Conservation (phyloP, 2,888 invertebrate genomes). For the Nomada goodeniana region DNA sequence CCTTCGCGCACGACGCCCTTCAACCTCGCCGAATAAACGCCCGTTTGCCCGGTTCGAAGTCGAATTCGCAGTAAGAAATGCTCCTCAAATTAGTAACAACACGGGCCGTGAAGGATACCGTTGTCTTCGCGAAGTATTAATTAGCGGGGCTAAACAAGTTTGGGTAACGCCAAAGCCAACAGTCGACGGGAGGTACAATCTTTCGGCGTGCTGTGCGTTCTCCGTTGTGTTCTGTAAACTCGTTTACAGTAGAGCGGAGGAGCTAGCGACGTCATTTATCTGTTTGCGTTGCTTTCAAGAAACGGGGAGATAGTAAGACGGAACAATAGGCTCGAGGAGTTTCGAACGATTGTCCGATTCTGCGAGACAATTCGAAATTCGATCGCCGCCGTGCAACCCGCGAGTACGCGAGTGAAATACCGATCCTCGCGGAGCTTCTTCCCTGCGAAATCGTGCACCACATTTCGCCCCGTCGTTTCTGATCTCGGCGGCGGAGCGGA, state of each 20-base stretch:
- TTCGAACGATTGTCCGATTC: too few species aligned
- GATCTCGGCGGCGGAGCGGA: not conserved
- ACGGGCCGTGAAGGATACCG: not conserved
- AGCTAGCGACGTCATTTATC: not conserved
- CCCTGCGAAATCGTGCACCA: too few species aligned
- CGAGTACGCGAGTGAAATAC: too few species aligned
- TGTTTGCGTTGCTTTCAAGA: too few species aligned
- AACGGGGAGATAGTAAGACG: too few species aligned
- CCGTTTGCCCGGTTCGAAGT: constrained; percentile 8
- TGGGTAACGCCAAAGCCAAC: constrained; percentile 4
- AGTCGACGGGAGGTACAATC: not conserved
- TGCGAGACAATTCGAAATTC: too few species aligned
- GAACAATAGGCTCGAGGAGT: too few species aligned
- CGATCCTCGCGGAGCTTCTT: too few species aligned
- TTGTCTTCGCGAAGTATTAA: not conserved
- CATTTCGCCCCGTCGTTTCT: too few species aligned
- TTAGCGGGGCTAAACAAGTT: not conserved
- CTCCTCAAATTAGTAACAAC: constrained; percentile 2
- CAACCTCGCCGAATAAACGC: constrained; percentile 19
- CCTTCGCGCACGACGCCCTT: not conserved
- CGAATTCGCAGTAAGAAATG: constrained; percentile 10
- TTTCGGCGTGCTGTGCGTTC: not conserved
- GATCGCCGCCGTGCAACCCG: too few species aligned
- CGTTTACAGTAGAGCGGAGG: not conserved
- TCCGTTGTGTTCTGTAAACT: not conserved